phyloP scores from a whole-genome alignment of 2,113 vertebrate genomes.

The Petaurus breviceps region DNA sequence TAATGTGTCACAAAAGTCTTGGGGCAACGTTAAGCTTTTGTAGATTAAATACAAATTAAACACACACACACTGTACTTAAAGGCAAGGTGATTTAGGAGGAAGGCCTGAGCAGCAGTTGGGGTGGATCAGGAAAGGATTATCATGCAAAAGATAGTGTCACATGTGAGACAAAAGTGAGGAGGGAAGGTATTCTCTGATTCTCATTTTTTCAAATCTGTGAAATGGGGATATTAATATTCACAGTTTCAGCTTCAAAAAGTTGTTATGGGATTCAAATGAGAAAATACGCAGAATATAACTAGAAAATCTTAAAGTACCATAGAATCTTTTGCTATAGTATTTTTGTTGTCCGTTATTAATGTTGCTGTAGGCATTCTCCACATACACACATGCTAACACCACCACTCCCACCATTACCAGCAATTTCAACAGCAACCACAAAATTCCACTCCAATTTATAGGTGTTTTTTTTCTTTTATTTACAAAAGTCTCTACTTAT shows the following conservation, averaged over 20 bases:
- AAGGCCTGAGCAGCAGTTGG: background rate
- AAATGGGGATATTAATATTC: background rate
- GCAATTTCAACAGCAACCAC: background rate
- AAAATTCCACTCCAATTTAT: background rate
- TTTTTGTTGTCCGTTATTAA: background rate
- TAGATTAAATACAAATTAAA: background rate
- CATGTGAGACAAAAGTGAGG: background rate
- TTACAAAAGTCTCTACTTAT: background rate
- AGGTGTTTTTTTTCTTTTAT: background rate
- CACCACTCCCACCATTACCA: background rate
- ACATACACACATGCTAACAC: background rate
- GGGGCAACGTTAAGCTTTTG: background rate
- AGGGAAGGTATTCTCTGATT: background rate
- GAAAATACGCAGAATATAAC: background rate
- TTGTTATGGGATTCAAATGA: background rate
- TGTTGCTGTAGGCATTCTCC: background rate
- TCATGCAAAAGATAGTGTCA: background rate
- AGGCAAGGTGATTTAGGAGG: background rate
- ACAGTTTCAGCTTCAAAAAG: background rate
- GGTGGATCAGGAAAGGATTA: background rate
- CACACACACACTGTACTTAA: background rate
- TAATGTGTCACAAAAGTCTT: background rate
- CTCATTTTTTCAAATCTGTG: background rate
- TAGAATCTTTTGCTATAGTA: background rate
- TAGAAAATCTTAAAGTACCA: background rate